These are phyloP conservation scores for Sebastolobus alascanus DNA, from an alignment of 2,797 vertebrate genomes.

Conservation along the genomic window DNA sequence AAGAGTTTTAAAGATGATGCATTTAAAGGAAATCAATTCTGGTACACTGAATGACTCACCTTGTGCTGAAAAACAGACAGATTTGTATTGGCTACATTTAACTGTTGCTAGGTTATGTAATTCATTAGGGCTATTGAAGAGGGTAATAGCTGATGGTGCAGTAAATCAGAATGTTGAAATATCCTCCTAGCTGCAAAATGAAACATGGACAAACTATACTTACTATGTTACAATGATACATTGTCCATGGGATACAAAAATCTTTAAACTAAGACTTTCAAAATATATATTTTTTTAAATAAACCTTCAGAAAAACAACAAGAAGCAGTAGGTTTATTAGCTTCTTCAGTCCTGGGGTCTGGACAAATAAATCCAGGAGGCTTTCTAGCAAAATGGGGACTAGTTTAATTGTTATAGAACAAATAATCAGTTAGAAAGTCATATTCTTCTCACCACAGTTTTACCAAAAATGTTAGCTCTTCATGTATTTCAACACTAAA, in stretches of 20 bases:
- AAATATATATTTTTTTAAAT: background rate
- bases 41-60: background rate
- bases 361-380: background rate
- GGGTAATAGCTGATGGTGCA: background rate
- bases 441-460: background rate
- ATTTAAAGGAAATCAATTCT: background rate
- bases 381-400: background rate
- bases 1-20: constrained; percentile 13
- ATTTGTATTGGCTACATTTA: background rate
- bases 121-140: background rate
- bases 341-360: background rate
- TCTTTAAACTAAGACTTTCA: background rate
- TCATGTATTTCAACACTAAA: background rate
- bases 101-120: background rate
- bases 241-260: background rate
- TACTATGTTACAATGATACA: background rate
- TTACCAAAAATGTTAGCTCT: background rate
- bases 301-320: background rate
- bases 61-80: background rate
- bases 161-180: background rate
- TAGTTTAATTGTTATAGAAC: background rate
- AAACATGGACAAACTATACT: background rate
- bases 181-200: background rate
- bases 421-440: background rate
- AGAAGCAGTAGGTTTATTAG: background rate